Percentiles rank a stretch among this genome's conserved stretches.
Evolutionary conservation across 2,888 invertebrate species (phyloP).

Genomic region (Metalampra italica): DNA sequence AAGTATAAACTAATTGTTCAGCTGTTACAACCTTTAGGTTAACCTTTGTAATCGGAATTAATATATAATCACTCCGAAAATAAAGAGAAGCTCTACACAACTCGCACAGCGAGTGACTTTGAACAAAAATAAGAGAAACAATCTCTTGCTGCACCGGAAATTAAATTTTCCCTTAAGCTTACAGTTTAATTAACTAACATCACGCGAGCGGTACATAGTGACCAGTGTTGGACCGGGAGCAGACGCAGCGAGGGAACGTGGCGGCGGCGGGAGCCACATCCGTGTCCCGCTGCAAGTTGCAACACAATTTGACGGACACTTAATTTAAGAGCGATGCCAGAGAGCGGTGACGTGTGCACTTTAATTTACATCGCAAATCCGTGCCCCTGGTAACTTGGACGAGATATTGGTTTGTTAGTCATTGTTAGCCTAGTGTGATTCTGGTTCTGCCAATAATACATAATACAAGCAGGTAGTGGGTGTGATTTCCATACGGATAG

Average conservation of each 20-base stretch:
- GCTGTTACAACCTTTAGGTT: no score
- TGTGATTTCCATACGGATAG: no score
- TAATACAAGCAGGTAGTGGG: no score
- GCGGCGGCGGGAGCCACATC: slow-evolving; percentile 7
- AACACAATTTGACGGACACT: slow-evolving; percentile 50
- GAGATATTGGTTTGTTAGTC: slow-evolving; percentile 11
- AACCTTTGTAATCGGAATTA: no score
- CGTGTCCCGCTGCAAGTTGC: slow-evolving; percentile 28
- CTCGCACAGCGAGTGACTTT: slow-evolving; percentile 6
- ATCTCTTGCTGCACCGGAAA: slow-evolving; percentile 57
- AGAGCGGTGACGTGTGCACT: slow-evolving; percentile 30
- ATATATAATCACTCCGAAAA: not conserved
- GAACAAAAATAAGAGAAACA: slow-evolving; percentile 49
- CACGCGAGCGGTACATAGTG: slow-evolving; percentile 48
- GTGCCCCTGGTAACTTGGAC: no score
- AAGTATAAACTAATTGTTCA: no score
- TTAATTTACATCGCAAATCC: slow-evolving; percentile 36
- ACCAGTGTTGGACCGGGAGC: slow-evolving; percentile 13
- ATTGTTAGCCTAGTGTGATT: no score
- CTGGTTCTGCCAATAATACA: no score
- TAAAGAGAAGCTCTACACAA: not conserved
- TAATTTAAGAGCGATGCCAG: slow-evolving; percentile 42
- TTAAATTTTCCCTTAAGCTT: slow-evolving; percentile 69
- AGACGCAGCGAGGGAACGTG: slow-evolving; percentile 5
- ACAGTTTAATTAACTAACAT: slow-evolving; percentile 67